phyloP scores from a whole-genome alignment of 2,888 invertebrate species.

The Ophion costatus region DNA sequence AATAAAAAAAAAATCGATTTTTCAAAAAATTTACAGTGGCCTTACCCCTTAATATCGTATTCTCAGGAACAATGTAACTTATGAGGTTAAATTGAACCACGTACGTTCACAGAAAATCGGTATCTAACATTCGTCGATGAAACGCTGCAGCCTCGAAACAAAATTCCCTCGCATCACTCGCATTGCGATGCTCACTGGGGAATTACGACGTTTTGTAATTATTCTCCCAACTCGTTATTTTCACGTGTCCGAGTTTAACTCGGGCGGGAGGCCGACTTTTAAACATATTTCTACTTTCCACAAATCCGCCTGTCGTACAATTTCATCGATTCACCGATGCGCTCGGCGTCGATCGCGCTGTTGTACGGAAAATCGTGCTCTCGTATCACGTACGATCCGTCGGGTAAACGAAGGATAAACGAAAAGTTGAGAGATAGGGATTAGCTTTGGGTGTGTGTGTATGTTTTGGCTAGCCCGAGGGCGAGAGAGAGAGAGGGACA shows the following conservation, averaged over 20 bases:
- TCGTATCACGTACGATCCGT: neutral
- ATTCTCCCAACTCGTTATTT: conserved; percentile 11
- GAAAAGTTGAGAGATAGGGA: conserved; percentile 67
- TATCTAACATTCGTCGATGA: no score
- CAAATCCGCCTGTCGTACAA: neutral
- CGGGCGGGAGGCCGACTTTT: neutral
- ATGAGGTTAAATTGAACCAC: no score
- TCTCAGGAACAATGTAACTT: no score
- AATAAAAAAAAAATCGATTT: no score
- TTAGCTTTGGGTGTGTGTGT: conserved; percentile 74
- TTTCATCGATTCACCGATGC: neutral
- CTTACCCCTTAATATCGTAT: no score
- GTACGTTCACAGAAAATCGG: no score
- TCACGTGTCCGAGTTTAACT: conserved; percentile 19
- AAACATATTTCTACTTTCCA: neutral
- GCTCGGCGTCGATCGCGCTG: conserved; percentile 3
- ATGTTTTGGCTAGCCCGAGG: conserved; percentile 81
- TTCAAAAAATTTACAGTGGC: no score
- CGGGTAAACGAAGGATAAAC: conserved; percentile 11
- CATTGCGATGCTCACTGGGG: conserved; percentile 2
- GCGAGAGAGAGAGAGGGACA: conserved; percentile 84
- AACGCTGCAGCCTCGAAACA: neutral
- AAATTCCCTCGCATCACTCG: conserved; percentile 1
- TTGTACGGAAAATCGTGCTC: conserved; percentile 5
- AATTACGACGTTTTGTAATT: conserved; percentile 9